phyloP scores from a whole-genome alignment of 2,113 vertebrate species.

The Passer montanus region DNA sequence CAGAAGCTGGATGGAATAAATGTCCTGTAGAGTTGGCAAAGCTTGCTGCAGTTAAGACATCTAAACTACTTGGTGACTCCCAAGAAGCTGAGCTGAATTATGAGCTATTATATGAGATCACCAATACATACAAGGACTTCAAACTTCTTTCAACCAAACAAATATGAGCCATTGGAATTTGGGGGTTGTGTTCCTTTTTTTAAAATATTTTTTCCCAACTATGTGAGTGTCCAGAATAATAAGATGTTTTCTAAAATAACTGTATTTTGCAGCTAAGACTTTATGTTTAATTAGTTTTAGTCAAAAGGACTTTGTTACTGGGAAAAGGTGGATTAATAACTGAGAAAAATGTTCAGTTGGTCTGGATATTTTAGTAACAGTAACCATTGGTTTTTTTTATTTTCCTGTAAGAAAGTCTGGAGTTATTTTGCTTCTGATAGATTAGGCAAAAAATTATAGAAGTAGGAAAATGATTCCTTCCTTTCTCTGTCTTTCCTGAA shows the following conservation, averaged over 20 bases:
- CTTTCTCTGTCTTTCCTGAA: not conserved
- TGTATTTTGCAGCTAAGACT: not conserved
- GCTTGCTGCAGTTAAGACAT: not conserved
- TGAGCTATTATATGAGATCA: not conserved
- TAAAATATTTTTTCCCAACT: not conserved
- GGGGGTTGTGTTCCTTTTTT: rapidly evolving
- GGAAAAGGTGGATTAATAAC: not conserved
- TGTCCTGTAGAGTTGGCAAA: not conserved
- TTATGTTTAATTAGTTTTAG: not conserved
- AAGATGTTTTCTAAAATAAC: not conserved
- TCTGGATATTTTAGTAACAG: not conserved
- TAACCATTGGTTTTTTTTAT: not conserved
- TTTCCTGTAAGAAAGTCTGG: not conserved
- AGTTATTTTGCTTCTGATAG: not conserved
- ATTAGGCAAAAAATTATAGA: not conserved
- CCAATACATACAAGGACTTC: not conserved
- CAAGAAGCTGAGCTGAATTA: not conserved
- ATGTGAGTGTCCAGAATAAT: not conserved
- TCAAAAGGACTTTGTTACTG: not conserved
- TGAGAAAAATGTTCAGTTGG: not conserved
- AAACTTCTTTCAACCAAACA: not conserved
- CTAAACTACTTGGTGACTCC: not conserved
- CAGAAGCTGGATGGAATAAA: not conserved
- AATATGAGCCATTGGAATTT: not conserved
- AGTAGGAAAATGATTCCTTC: not conserved